Evolutionary conservation across 2,888 invertebrate species (phyloP).

Genomic region (Nemurella pictetii): DNA sequence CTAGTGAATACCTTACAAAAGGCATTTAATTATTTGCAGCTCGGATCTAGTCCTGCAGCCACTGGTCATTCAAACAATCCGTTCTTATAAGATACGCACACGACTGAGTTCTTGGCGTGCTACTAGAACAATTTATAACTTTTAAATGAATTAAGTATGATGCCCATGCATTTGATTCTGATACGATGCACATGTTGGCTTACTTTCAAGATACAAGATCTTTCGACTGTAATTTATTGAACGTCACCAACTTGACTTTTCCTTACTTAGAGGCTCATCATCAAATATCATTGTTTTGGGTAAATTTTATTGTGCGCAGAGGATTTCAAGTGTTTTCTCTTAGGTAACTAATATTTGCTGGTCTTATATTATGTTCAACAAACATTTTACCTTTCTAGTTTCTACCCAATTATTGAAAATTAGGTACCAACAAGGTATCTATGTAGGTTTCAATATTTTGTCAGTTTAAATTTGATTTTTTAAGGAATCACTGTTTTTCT

Average conservation of each 20-base stretch:
- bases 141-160: background rate
- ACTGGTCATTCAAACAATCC: constrained; percentile 60
- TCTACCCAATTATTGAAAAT: background rate
- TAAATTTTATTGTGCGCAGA: background rate
- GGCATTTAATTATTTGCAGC: constrained; percentile 45
- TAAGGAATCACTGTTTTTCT: background rate
- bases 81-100: constrained; percentile 56
- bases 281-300: background rate
- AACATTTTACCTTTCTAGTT: background rate
- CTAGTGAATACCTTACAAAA: background rate
- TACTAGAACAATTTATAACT: background rate
- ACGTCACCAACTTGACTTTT: background rate
- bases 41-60: constrained; percentile 51
- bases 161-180: background rate
- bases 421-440: too few species aligned
- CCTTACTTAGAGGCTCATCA: background rate
- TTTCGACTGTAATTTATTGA: background rate
- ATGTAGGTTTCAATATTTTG: background rate
- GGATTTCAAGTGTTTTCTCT: too few species aligned
- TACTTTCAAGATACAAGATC: background rate
- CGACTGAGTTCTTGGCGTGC: background rate
- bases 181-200: background rate
- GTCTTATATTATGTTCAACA: background rate
- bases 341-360: background rate
- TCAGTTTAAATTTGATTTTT: background rate